Percentiles rank a stretch among this genome's conserved stretches.
Evolutionary conservation across 2,797 vertebrate species (phyloP).

Genomic region (Pterois miles): DNA sequence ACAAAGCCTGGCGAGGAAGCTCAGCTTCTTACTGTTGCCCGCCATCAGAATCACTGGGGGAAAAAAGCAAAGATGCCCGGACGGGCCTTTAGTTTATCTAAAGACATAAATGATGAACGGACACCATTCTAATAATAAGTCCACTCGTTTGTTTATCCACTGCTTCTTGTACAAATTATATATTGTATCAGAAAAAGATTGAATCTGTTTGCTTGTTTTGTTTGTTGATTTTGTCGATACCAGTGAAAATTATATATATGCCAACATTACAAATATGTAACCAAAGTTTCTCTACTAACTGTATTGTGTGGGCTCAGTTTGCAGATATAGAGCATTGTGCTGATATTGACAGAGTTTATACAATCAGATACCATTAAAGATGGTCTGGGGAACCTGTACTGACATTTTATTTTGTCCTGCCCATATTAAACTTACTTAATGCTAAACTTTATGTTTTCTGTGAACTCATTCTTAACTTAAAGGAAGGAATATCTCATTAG

Average conservation of each 20-base stretch:
- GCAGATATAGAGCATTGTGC: neutral
- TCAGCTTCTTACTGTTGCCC: slow-evolving; percentile 57
- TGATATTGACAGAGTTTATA: neutral
- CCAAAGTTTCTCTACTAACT: neutral
- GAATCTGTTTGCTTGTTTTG: too few species aligned
- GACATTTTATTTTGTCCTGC: neutral
- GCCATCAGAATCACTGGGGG: slow-evolving; percentile 44
- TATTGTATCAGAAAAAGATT: neutral
- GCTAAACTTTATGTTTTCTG: neutral
- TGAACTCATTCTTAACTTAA: neutral
- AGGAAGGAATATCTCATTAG: neutral
- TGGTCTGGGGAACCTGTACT: neutral
- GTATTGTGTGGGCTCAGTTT: neutral
- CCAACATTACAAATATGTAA: neutral
- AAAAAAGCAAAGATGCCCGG: slow-evolving; percentile 41
- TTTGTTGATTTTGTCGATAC: neutral
- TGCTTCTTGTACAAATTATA: neutral
- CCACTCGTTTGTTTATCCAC: neutral
- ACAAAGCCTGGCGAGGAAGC: slow-evolving; percentile 77
- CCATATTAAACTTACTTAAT: neutral
- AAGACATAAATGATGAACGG: slow-evolving; percentile 29
- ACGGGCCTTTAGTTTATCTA: slow-evolving; percentile 34
- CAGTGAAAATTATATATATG: too few species aligned
- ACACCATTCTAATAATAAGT: neutral
- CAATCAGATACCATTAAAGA: neutral